Evolutionary conservation across 1,140 invertebrate genomes (phyloP), one percentile per base, ranked within the genome.

Genomic region (Eurytemora carolleeae): DNA sequence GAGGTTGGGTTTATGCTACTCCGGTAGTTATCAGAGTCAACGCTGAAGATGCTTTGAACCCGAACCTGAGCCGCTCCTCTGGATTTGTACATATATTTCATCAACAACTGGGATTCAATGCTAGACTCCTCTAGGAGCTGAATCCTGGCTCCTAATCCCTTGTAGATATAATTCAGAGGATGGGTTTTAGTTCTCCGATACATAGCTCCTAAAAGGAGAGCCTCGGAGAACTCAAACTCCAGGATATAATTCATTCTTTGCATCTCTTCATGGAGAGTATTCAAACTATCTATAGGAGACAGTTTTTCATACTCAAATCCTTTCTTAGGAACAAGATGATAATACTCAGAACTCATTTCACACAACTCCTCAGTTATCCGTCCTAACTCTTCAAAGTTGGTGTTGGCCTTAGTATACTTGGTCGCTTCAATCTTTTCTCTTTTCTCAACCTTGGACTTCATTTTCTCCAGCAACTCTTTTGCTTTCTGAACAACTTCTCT

Each of bases 151-250:
- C 68, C 68, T 16, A 76, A 59, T 24, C 68, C 68, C 55, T 67
- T 64, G 61, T 76, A 76, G 3, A 76, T 67, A 64, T 77, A 76
- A 64, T 77, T 74, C 55, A 71, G 63, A 2, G 75, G 74, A 68
- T 75, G 74, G 21, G 70, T 69, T 64, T 69, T 68, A 26, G 65
- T 63, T 31, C 67, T 31, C 59, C 68, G 67, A 18, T 66, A 65
- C 56, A 72, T 70, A 16, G 74, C 71, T 12, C 68, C 75, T 53
- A 75, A 64, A 15, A 76, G 44, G 17, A 76, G 65, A 44, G 69
- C 67, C 24, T 67, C 69, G 12, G 75, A 71, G 53, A 73, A 66
- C 61, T 74, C 71, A 24, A 74, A 65, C 31, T 77, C 73, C 18
- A 73, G 57, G 1, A 75, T 64, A 58, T 73, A 66, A 18, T 71